Percentiles rank a stretch among this genome's conserved stretches.
phyloP scores from a whole-genome alignment of 2,113 vertebrate genomes.

The Pseudois nayaur region DNA sequence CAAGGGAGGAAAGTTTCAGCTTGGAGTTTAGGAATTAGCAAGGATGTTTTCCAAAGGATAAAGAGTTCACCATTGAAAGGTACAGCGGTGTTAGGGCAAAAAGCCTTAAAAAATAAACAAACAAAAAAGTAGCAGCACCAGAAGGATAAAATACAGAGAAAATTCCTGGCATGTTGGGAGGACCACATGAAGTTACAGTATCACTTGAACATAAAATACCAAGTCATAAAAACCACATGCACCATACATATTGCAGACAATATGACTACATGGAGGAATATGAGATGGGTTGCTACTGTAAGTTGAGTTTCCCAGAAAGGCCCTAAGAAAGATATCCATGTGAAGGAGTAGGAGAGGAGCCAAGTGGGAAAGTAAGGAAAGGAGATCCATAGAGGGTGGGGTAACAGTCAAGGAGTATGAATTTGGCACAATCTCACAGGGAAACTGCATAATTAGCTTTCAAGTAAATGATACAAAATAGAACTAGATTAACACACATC shows the following conservation, averaged over 20 bases:
- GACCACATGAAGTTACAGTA: background rate
- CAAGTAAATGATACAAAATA: background rate
- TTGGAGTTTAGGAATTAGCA: background rate
- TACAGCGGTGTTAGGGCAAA: background rate
- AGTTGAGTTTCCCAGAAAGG: background rate
- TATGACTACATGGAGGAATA: background rate
- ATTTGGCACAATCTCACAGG: no score
- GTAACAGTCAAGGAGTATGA: no score
- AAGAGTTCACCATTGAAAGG: background rate
- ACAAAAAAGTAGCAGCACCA: background rate
- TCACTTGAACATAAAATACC: background rate
- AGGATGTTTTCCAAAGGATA: background rate
- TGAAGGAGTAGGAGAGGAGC: background rate
- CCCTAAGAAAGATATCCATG: background rate
- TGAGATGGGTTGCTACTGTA: background rate
- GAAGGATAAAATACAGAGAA: background rate
- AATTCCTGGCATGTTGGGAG: background rate
- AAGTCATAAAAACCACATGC: background rate
- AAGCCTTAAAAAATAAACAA: background rate
- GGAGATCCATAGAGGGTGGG: fast-evolving
- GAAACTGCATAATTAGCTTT: background rate
- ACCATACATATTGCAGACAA: background rate
- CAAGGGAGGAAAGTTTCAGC: background rate
- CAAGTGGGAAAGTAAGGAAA: background rate
- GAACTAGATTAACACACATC: background rate